Conservation (phyloP, 1,140 invertebrate genomes). For the Chlorops oryzae region DNA sequence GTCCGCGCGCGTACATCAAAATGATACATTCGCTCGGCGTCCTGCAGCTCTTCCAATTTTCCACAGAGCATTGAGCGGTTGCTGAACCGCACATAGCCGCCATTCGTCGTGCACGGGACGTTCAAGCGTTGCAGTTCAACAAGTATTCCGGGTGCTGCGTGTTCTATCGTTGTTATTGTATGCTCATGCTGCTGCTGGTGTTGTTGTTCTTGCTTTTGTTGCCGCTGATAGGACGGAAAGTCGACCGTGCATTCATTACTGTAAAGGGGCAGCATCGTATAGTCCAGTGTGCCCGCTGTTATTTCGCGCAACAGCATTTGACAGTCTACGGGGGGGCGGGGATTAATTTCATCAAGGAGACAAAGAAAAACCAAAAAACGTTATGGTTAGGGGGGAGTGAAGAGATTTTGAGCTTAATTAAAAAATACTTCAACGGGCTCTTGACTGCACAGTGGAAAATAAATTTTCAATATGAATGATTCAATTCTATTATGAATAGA, state of each 20-base stretch:
- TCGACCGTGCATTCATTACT: conserved; percentile 42
- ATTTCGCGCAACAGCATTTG: conserved; percentile 33
- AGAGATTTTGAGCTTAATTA: not conserved
- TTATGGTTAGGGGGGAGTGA: not conserved
- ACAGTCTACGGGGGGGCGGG: conserved; percentile 39
- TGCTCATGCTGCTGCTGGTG: too few species aligned
- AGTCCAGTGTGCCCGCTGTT: conserved; percentile 29
- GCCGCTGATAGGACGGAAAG: conserved; percentile 40
- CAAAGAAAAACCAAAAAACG: too few species aligned
- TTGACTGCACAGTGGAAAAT: too few species aligned
- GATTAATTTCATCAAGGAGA: too few species aligned
- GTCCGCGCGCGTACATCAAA: conserved; percentile 48
- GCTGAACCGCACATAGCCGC: conserved; percentile 52
- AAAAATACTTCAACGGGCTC: too few species aligned
- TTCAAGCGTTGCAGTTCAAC: conserved; percentile 57
- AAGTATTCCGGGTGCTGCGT: conserved; percentile 50
- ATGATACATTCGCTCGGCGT: conserved; percentile 52
- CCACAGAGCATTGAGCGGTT: conserved; percentile 50
- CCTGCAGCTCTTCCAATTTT: conserved; percentile 57
- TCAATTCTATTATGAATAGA: too few species aligned
- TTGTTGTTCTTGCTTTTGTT: too few species aligned
- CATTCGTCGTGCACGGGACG: conserved; percentile 54
- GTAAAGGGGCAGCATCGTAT: conserved; percentile 30
- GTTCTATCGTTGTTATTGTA: not conserved
- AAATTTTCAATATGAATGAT: too few species aligned